phyloP scores from a whole-genome alignment of 1,140 invertebrate genomes.

The Diabrotica undecimpunctata region DNA sequence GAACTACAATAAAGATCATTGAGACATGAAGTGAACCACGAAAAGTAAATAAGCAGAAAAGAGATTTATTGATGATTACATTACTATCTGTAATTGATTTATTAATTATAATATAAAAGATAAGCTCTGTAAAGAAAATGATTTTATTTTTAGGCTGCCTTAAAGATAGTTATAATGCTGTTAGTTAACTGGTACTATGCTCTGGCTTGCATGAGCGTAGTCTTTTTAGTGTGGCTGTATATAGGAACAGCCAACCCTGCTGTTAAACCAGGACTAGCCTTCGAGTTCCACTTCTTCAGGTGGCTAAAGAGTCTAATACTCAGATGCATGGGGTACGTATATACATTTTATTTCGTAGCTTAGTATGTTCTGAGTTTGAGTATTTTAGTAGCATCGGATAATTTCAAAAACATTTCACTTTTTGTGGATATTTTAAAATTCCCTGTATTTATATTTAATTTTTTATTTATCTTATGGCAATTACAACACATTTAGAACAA shows the following conservation, averaged over 20 bases:
- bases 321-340: constrained; percentile 70
- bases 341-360: background rate
- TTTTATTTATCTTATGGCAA: too few species aligned
- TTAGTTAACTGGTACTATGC: constrained; percentile 91
- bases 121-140: too few species aligned
- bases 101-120: too few species aligned
- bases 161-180: constrained; percentile 89
- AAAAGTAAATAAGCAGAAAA: too few species aligned
- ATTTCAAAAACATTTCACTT: background rate
- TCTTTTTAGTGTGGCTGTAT: constrained; percentile 87
- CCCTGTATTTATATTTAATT: too few species aligned
- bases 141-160: constrained; percentile 61
- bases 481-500: too few species aligned
- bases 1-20: too few species aligned
- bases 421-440: background rate
- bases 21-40: too few species aligned
- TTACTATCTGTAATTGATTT: too few species aligned
- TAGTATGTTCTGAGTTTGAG: background rate
- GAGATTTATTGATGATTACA: too few species aligned
- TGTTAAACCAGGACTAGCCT: constrained; percentile 84
- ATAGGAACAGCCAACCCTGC: constrained; percentile 92
- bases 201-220: constrained; percentile 71
- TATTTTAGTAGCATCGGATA: too few species aligned
- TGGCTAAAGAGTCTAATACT: constrained; percentile 76
- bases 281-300: constrained; percentile 81